Percentiles rank a stretch among this genome's conserved stretches.
Conservation (phyloP, 1,140 invertebrate genomes). For the Ditylenchus dipsaci region DNA sequence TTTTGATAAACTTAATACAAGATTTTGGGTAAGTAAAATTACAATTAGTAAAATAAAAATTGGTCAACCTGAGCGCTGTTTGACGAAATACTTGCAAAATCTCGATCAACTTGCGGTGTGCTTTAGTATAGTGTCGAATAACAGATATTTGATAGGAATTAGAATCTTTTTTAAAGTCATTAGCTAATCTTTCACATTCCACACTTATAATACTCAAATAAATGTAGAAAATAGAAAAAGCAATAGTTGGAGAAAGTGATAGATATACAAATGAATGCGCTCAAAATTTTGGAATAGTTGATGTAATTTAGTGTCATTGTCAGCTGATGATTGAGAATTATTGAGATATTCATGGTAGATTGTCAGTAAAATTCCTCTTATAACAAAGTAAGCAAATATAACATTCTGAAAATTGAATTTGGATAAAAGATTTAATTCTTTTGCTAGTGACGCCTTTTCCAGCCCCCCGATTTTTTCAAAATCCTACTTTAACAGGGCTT, state of each 20-base stretch:
- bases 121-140: constrained; percentile 1
- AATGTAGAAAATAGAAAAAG: background rate
- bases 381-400: background rate
- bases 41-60: too few relatives aligned
- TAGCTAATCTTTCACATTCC: background rate
- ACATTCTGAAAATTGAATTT: background rate
- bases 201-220: background rate
- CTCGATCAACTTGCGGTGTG: background rate
- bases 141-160: constrained; percentile 5
- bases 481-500: too few relatives aligned
- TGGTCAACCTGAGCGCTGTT: background rate
- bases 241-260: background rate
- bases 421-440: too few relatives aligned
- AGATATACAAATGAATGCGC: background rate
- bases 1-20: too few relatives aligned
- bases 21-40: too few relatives aligned
- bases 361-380: background rate
- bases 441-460: too few relatives aligned
- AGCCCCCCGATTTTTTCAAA: too few relatives aligned
- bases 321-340: background rate
- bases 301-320: background rate
- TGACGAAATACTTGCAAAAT: background rate
- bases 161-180: background rate
- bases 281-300: background rate
- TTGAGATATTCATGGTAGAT: background rate